These are phyloP conservation scores for Rhyacichthys aspro DNA, from an alignment of 2,797 vertebrate species.

Conservation along the genomic window DNA sequence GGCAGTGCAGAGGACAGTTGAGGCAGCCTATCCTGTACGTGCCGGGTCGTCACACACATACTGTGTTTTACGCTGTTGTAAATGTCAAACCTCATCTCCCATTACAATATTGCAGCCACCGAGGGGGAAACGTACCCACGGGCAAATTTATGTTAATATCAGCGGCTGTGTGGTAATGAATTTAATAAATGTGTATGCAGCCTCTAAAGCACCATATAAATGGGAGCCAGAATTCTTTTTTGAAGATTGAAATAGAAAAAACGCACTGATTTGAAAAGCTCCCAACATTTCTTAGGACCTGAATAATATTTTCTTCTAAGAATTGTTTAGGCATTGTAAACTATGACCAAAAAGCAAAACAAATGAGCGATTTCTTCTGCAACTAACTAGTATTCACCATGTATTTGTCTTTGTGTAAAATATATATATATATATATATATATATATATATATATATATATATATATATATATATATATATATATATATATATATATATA, in stretches of 20 bases:
- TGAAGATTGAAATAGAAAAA: background rate
- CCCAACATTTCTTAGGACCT: no score
- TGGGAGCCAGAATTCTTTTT: no score
- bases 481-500: no score
- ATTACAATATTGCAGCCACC: constrained; percentile 15
- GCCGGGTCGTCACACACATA: constrained; percentile 36
- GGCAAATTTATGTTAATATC: constrained; percentile 26
- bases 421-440: no score
- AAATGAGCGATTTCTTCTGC: no score
- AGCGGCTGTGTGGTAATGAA: constrained; percentile 25
- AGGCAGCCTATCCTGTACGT: constrained; percentile 2
- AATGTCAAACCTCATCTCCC: constrained; percentile 33
- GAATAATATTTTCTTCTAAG: background rate
- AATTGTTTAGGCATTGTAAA: background rate
- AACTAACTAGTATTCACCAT: no score
- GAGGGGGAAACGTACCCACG: constrained; percentile 11
- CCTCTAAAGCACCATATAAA: background rate
- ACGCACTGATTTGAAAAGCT: background rate
- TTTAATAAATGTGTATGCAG: background rate
- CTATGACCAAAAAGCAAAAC: no score
- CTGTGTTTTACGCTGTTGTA: constrained; percentile 21
- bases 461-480: no score
- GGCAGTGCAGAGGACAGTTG: constrained; percentile 48
- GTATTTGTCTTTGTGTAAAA: no score
- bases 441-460: no score